phyloP scores from a whole-genome alignment of 2,888 invertebrate species.

The Limnephilus lunatus region DNA sequence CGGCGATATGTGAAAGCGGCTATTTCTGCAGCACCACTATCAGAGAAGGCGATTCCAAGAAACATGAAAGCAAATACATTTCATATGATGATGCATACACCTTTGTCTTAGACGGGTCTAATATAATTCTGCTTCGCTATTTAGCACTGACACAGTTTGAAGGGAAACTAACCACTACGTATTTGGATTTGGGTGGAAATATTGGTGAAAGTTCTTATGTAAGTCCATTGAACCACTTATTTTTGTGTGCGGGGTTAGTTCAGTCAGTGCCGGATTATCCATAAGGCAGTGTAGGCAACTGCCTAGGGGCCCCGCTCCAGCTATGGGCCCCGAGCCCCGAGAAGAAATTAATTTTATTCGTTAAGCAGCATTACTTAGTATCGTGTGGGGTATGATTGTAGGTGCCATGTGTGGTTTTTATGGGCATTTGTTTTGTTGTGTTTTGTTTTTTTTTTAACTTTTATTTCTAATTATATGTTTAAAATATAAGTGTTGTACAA shows the following conservation, averaged over 20 bases:
- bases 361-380: too few relatives aligned
- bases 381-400: too few relatives aligned
- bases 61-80: constrained; percentile 76
- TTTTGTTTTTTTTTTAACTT: too few relatives aligned
- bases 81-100: constrained; percentile 74
- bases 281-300: too few relatives aligned
- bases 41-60: constrained; percentile 73
- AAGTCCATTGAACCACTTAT: constrained; percentile 68
- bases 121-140: constrained; percentile 79
- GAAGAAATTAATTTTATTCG: too few relatives aligned
- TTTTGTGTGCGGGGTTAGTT: neutral
- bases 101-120: constrained; percentile 81
- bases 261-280: too few relatives aligned
- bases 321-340: too few relatives aligned
- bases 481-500: too few relatives aligned
- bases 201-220: constrained; percentile 81
- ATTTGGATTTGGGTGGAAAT: constrained; percentile 79
- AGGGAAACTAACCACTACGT: constrained; percentile 77
- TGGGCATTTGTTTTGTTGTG: too few relatives aligned
- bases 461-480: too few relatives aligned
- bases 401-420: too few relatives aligned
- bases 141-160: constrained; percentile 76
- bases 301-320: too few relatives aligned
- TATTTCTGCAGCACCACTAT: constrained; percentile 78
- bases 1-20: constrained; percentile 76